phyloP scores from a whole-genome alignment of 2,888 invertebrate species.

The Synanthedon myopaeformis region DNA sequence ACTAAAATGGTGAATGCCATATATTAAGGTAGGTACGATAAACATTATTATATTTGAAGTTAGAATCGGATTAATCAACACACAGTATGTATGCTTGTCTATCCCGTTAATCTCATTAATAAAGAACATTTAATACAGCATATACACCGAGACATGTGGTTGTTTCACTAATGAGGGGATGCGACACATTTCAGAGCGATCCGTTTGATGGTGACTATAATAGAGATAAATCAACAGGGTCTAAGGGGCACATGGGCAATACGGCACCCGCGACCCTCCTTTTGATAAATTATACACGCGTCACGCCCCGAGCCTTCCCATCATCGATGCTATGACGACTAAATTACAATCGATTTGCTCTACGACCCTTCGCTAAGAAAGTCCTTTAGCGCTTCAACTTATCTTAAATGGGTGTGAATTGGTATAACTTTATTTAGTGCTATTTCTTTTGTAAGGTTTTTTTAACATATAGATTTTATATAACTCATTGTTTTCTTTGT shows the following conservation, averaged over 20 bases:
- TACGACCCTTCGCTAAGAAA: not conserved
- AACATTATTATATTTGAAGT: no score
- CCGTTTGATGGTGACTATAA: not conserved
- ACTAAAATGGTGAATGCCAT: no score
- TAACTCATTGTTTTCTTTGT: not conserved
- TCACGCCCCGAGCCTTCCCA: slow-evolving; percentile 14
- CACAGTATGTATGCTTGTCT: no score
- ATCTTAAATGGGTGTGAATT: not conserved
- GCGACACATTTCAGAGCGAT: not conserved
- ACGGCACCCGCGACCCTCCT: slow-evolving; percentile 10
- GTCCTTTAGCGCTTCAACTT: not conserved
- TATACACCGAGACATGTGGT: not conserved
- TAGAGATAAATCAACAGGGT: not conserved
- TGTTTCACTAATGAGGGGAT: not conserved
- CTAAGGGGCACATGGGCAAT: not conserved
- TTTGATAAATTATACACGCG: slow-evolving; percentile 31
- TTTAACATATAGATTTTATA: slow-evolving; percentile 9
- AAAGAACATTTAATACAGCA: not conserved
- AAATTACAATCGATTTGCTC: slow-evolving; percentile 22
- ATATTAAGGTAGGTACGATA: no score
- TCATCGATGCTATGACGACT: slow-evolving; percentile 21
- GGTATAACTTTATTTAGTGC: slow-evolving; percentile 3
- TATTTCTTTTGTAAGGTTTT: slow-evolving; percentile 1
- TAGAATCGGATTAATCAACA: no score
- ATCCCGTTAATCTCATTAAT: not conserved